Conservation (phyloP, 2,797 vertebrate genomes). For the Peromyscus attwateri region DNA sequence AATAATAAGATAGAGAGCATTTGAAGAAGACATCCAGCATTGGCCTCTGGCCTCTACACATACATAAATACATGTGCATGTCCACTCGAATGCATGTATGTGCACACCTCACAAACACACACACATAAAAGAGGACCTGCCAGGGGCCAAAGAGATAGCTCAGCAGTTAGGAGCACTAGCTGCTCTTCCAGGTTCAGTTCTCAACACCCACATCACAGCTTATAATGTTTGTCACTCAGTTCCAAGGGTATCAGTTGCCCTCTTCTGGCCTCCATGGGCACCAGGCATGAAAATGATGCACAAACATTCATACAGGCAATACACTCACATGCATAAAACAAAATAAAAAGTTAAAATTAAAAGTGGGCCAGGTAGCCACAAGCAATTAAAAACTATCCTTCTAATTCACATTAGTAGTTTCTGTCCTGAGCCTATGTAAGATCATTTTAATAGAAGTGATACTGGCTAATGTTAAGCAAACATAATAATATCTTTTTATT, state of each 20-base stretch:
- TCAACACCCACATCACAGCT: not conserved
- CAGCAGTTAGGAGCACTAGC: not conserved
- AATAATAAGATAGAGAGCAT: too few relatives aligned
- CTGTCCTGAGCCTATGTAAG: not conserved
- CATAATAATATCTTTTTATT: not conserved
- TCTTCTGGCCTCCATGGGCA: not conserved
- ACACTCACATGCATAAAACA: not conserved
- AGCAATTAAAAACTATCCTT: not conserved
- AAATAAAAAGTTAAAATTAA: not conserved
- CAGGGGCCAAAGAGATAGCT: not conserved
- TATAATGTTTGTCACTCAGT: not conserved
- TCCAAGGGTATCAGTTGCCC: not conserved
- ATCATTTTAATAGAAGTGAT: conserved; percentile 12
- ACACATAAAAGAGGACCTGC: too few relatives aligned
- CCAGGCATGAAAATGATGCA: not conserved
- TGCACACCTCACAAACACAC: not conserved
- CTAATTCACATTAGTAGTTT: not conserved
- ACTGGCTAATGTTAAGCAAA: not conserved
- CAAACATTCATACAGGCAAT: not conserved
- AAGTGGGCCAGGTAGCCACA: too few relatives aligned
- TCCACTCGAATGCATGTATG: not conserved
- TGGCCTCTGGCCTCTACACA: not conserved
- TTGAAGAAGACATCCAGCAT: not conserved
- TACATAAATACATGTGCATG: not conserved
- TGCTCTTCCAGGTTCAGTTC: not conserved